Evolutionary conservation across 2,113 vertebrate species (phyloP), one percentile per base, ranked within the genome.

Genomic region (Monarcha castaneiventris): DNA sequence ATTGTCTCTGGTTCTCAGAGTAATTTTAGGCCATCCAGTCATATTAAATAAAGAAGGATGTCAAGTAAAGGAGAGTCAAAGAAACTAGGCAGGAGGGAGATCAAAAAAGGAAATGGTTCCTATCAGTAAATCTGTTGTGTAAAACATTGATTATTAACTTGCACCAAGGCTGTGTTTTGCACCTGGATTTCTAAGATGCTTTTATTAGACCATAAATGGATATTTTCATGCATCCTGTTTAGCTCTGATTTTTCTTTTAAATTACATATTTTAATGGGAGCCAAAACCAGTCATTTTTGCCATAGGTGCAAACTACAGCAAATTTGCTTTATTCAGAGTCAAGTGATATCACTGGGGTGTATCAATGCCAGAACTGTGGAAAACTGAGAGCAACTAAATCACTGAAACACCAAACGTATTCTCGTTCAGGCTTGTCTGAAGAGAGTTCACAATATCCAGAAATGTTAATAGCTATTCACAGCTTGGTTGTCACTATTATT

Each of bases 1-100:
- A 97, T 95, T 97, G 92, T 94, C 96, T 97, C 96, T 97, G 84
- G 96, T 98, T 98, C 96, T 98, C 97, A 98, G 97, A 98, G 97
- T 98, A 98, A 97, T 97, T 98, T 98, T 97, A 97, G 89, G 92
- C 66, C 96, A 97, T 96, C 80, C 94, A 97, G 96, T 98, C 95
- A 75, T 79, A 97, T 93, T 97, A 97, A 98, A 98, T 97, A 98
- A 98, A 98, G 97, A 97, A 97, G 94, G 66, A 82, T 96, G 96
- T 97, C 95, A 98, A 96, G 95, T 84, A 87, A 97, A 98, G 75
- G 90, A 94, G 64, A 95, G 81, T 78, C 64, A 59, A 89, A 93
- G 54, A 44, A 87, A 85, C 37, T 23, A 85, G 61, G 33, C 33
- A 71, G 16, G 58, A 77, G 43, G 25, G 30, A 80, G 18, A 67